Percentiles rank a stretch among this genome's conserved stretches.
Conservation (phyloP, 2,888 invertebrate species). For the Drosophila setosimentum region DNA sequence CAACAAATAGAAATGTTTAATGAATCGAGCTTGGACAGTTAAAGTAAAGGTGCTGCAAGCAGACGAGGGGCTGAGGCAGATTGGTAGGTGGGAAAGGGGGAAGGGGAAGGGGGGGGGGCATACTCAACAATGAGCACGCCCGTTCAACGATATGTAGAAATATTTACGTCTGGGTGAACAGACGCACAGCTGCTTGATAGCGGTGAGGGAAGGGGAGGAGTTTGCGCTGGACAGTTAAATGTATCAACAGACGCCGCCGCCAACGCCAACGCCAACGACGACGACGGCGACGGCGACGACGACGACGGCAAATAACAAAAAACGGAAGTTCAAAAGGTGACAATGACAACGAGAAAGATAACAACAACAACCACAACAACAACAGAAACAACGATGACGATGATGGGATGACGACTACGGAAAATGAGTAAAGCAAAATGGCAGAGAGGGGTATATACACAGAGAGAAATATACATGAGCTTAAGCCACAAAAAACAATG, state of each 20-base stretch:
- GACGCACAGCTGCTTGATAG: background rate
- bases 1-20: slow-evolving; percentile 77
- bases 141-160: slow-evolving; percentile 64
- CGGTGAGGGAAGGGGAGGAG: background rate
- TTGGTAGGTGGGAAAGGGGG: too few species aligned
- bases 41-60: slow-evolving; percentile 9
- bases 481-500: background rate
- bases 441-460: background rate
- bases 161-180: slow-evolving; percentile 70
- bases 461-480: background rate
- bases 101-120: background rate
- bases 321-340: slow-evolving; percentile 80
- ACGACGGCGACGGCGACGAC: background rate
- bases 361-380: slow-evolving; percentile 4
- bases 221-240: slow-evolving; percentile 46
- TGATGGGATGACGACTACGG: slow-evolving; percentile 9
- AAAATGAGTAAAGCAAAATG: background rate
- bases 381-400: background rate
- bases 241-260: slow-evolving; percentile 55
- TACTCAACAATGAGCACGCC: slow-evolving; percentile 52
- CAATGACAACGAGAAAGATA: slow-evolving; percentile 49
- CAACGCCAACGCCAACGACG: slow-evolving; percentile 16
- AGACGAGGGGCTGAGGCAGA: background rate
- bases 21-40: slow-evolving; percentile 56
- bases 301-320: slow-evolving; percentile 34